Base-by-base conservation (phyloP, 2,113 vertebrate species). In the Hypocryptadius cinnamomeus region DNA sequence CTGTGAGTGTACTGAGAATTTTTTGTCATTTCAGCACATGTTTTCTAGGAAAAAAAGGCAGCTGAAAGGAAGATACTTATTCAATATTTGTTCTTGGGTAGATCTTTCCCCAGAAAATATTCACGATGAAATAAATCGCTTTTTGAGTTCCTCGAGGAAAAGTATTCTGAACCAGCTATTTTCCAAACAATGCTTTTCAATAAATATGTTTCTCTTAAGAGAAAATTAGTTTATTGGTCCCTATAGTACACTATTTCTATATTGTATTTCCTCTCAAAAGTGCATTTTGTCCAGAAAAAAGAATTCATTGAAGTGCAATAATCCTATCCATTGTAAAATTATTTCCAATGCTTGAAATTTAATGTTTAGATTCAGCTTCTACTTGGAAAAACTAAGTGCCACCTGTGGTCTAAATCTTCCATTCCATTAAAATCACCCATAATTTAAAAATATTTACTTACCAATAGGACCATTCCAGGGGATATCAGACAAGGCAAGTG, bases 401-500 rank as follows among this genome's bases (percentile, higher is more conserved):
- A 80, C 8, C 20, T 66, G 24, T 37, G 13, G 9, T 35, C 24
- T 35, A 70, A 57, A 6, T 33, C 12, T 72, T 51, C 19, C 8
- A 19, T 37, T 33, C 42, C 15, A 15, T 23, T 68, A 9, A 71
- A 70, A 69, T 54, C 15, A 69, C 8, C 13, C 59, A 24, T 33
- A 4, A 77, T 64, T 87, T 93, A 35, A 44, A 79, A 80, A 63
- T n/a, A 9, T 11, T 57, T 76, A 82, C 98, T 98, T 95, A 99
- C 99, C 99, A 89, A 99, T 90, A 60, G 99, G 99, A 85, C 99
- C 99, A 82, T 99, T 97, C 99, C 99, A 99, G 30, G 99, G 99
- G 97, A 99, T 99, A 97, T 99, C 99, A 74, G 99, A 99, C 71
- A 99, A 96, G 4, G 99, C 97, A 70, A 99, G 98, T 40, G 99